Conservation (phyloP, 2,113 vertebrate genomes). For the Ceratotherium simum region DNA sequence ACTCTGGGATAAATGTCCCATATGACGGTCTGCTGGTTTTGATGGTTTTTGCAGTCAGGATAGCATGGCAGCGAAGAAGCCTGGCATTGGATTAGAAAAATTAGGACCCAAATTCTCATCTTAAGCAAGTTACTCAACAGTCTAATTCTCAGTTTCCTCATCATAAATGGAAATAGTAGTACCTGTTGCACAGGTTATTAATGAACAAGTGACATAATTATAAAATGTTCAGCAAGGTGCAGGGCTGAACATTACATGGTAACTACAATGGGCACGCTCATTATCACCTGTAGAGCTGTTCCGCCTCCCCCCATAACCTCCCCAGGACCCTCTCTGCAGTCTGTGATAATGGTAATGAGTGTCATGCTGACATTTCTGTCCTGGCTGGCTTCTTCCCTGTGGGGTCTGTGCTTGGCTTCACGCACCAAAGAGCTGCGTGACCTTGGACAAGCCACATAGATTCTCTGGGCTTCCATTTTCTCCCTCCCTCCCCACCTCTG, state of each 20-base stretch:
- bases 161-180: not conserved
- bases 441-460: not conserved
- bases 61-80: rapidly evolving
- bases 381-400: not conserved
- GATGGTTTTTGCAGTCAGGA: not conserved
- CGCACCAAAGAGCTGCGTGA: not conserved
- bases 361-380: not conserved
- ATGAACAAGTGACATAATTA: rapidly evolving
- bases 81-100: not conserved
- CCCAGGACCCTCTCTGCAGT: not conserved
- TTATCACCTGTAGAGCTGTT: rapidly evolving
- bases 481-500: not conserved
- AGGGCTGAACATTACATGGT: rapidly evolving
- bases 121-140: not conserved
- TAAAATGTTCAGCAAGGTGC: not conserved
- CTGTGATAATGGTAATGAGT: not conserved
- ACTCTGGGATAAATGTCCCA: too few relatives aligned
- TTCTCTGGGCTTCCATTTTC: not conserved
- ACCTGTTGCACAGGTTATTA: not conserved
- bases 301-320: rapidly evolving
- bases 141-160: not conserved
- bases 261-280: rapidly evolving
- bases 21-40: not conserved
- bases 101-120: not conserved
- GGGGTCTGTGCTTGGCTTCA: not conserved